Base-by-base conservation (phyloP, 1,140 invertebrate genomes). In the Formica selysi region DNA sequence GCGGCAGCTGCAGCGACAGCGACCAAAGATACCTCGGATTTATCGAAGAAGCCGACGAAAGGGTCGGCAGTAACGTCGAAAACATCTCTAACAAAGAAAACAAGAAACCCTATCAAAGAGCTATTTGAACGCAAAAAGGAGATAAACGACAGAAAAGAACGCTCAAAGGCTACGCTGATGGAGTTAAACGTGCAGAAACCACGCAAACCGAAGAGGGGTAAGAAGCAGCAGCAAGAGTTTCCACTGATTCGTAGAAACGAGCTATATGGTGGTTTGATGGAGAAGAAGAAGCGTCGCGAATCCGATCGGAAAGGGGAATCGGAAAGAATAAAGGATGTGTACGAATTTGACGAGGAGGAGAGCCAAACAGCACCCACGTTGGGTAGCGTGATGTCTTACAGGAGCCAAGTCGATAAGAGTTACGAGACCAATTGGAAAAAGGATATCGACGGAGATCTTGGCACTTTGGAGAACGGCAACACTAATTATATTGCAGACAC, bases 291-390 rank as follows among this genome's bases (percentile, higher is more conserved):
- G 62, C 91, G 94, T 8, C 91, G 91, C 0, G 93, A 92, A 0
- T 87, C n/a, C 0, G 89, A 90, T 1, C 74, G 84, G 0, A 94
- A 91, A 51, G 89, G 86, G 62, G 92, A 91, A 22, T 79, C 85
- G 13, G 85, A 87, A 4, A 91, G 89, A 26, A 89, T 93, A 7
- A 95, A 95, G 41, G 94, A 95, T 11, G 79, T 95, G 0, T 95
- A 95, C 29, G 95, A 95, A 44, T 95, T 95, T 41, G 94, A 95
- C 16, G 95, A 95, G 0, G 95, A 95, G 8, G 94, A 95, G 19
- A 95, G 93, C 71, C 92, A 92, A 59, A 86, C 87, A 6, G 92
- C 92, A 4, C 44, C 91, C 0, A 85, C 86, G 3, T 86, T 94
- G 16, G 87, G 91, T 1, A 86, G 91, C 0, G 93, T 93, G 0